phyloP scores from a whole-genome alignment of 2,888 invertebrate species.

The Alloplasta piceator region DNA sequence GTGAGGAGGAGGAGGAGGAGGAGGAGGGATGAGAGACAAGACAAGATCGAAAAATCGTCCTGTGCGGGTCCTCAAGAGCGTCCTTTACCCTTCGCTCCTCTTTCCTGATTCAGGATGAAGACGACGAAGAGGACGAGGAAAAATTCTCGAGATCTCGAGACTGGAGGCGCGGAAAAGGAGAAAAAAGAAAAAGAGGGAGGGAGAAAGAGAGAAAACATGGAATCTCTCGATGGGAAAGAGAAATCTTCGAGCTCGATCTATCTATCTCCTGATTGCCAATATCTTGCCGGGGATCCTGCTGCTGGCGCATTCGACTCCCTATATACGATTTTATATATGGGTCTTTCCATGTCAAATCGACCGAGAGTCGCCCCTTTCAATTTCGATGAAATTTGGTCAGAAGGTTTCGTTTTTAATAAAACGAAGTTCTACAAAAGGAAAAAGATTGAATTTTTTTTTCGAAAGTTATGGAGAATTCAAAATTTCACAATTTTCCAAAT shows the following conservation, averaged over 20 bases:
- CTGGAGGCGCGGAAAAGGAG: constrained; percentile 12
- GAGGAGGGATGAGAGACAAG: constrained; percentile 37
- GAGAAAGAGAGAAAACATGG: constrained; percentile 31
- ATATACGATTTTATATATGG: constrained; percentile 20
- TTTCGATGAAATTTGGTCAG: too few species aligned
- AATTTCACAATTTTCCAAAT: too few species aligned
- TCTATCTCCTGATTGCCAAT: constrained; percentile 76
- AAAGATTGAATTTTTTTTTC: too few species aligned
- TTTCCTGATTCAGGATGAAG: too few species aligned
- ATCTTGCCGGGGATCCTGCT: constrained; percentile 70
- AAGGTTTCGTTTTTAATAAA: too few species aligned
- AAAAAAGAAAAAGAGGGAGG: background rate
- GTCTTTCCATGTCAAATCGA: too few species aligned
- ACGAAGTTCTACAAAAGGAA: too few species aligned
- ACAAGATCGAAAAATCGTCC: constrained; percentile 62
- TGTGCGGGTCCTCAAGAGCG: constrained; percentile 27
- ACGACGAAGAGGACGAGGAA: constrained; percentile 12
- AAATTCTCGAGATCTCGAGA: constrained; percentile 41
- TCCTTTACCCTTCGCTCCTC: constrained; percentile 39
- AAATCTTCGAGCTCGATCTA: constrained; percentile 64
- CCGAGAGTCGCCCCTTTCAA: too few species aligned
- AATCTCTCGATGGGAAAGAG: constrained; percentile 64
- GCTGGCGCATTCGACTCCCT: constrained; percentile 55
- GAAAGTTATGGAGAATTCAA: too few species aligned
- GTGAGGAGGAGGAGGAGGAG: constrained; percentile 11